Base-by-base conservation (phyloP, 1,140 invertebrate genomes). In the Drosophila obscura region DNA sequence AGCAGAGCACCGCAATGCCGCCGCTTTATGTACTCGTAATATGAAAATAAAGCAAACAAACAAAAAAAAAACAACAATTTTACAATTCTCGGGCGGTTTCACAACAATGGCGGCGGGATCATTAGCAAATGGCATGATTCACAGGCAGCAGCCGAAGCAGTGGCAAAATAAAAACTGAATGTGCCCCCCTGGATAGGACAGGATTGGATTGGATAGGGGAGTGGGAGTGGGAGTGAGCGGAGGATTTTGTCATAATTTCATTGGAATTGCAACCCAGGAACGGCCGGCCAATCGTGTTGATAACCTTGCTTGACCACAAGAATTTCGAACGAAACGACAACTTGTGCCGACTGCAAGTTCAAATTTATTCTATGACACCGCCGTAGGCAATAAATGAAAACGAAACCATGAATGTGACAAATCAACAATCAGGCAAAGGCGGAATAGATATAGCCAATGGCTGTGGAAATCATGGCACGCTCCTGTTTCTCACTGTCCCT, bases 221-320 rank as follows among this genome's bases (percentile, higher is more conserved):
- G 35, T 35, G 13, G 22, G 8, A 39, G 35, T 11, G 71, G 53
- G 16, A 69, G 57, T 35, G 24, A 61, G 41, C 50, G 67, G 46
- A 66, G 49, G 49, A 48, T 48, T 59, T 60, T 87, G 83, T 87
- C 82, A 87, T 88, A 82, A 87, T 87, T 79, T 76, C 72, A 35
- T 88, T 82, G 69, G 63, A 73, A 76, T 45, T 73, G 73, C 77
- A 66, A 46, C 44, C n/a, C 51, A 58, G 60, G 41, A 52, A 48
- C 57, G 77, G 55, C 41, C 61, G 45, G 48, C 39, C 65, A 53
- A 50, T 22, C n/a, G 51, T 73, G 78, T 77, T 88, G 83, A 88
- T 88, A 82, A 88, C 83, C 83, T 87, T 82, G 83, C 87, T 39
- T 88, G 83, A 88, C 79, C 83, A 73, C 83, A 83, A 82, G 71